Percentiles rank a stretch among this genome's conserved stretches.
These are phyloP conservation scores for Micromesistius poutassou DNA, from an alignment of 2,797 vertebrate species.

Conservation along the genomic window DNA sequence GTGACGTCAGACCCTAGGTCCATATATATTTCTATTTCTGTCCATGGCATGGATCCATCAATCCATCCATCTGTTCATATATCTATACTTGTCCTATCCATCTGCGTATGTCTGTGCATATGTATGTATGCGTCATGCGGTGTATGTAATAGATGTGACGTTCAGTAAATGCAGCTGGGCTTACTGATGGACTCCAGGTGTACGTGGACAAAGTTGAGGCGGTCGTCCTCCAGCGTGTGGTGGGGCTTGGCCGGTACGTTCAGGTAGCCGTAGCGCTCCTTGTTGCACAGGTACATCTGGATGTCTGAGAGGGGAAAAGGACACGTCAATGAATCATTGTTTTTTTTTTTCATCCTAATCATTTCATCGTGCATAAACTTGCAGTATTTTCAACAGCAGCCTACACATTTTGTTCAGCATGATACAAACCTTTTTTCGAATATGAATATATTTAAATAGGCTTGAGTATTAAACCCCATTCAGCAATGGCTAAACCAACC, in stretches of 20 bases:
- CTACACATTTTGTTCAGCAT: not conserved
- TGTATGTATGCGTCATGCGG: not conserved
- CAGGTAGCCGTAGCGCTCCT: constrained; percentile 87
- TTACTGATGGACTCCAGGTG: constrained; percentile 88
- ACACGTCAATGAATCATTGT: too few relatives aligned
- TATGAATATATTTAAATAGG: not conserved
- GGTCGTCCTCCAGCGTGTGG: constrained; percentile 85
- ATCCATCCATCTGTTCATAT: too few relatives aligned
- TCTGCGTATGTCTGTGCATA: too few relatives aligned
- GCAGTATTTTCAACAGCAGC: too few relatives aligned
- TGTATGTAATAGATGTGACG: not conserved
- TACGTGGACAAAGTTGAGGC: constrained; percentile 87
- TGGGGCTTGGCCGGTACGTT: constrained; percentile 87
- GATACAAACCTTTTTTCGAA: not conserved
- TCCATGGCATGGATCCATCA: too few relatives aligned
- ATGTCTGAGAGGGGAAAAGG: constrained; percentile 64
- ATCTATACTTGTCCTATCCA: too few relatives aligned
- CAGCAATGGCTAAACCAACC: not conserved
- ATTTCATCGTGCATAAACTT: too few relatives aligned
- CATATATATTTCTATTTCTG: too few relatives aligned
- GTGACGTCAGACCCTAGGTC: too few relatives aligned
- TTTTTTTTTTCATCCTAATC: too few relatives aligned
- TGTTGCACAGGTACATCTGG: constrained; percentile 86
- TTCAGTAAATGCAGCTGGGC: constrained; percentile 18
- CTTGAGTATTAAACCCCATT: not conserved